These are phyloP conservation scores for Nixonia krombeini DNA, from an alignment of 1,140 invertebrate species.

Conservation along the genomic window DNA sequence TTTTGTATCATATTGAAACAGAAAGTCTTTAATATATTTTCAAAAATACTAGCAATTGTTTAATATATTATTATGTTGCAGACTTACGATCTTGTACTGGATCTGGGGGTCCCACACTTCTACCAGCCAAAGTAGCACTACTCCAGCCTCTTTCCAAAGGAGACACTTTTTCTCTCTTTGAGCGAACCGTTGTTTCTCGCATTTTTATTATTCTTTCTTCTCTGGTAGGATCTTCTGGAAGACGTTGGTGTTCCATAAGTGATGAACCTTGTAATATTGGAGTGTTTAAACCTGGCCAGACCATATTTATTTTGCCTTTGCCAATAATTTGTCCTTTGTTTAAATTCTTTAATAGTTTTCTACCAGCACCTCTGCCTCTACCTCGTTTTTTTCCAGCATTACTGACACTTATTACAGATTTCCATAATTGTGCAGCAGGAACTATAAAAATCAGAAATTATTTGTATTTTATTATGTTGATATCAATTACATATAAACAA, in stretches of 20 bases:
- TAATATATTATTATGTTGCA: conserved; percentile 4
- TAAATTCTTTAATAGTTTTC: conserved; percentile 84
- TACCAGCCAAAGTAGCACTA: conserved; percentile 84
- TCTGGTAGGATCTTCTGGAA: conserved; percentile 81
- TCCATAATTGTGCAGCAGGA: conserved; percentile 81
- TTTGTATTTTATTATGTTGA: no score
- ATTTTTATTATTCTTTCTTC: conserved; percentile 80
- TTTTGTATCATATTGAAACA: conserved; percentile 13
- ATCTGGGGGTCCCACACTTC: conserved; percentile 90
- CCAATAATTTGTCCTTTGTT: conserved; percentile 94
- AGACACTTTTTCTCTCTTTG: conserved; percentile 75
- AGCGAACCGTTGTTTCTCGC: conserved; percentile 78
- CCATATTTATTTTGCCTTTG: conserved; percentile 84
- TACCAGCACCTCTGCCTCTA: conserved; percentile 85
- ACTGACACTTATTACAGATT: conserved; percentile 94
- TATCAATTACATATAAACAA: no score
- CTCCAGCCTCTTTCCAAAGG: conserved; percentile 93
- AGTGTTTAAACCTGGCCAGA: conserved; percentile 93
- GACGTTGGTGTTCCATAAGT: conserved; percentile 78
- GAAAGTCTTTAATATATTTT: conserved; percentile 2
- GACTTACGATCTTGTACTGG: conserved; percentile 83
- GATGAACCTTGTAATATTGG: conserved; percentile 86
- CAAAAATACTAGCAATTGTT: not conserved
- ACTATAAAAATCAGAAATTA: no score
- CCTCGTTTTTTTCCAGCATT: conserved; percentile 96